Evolutionary conservation across 2,113 vertebrate genomes (phyloP).

Genomic region (Labeo rohita): DNA sequence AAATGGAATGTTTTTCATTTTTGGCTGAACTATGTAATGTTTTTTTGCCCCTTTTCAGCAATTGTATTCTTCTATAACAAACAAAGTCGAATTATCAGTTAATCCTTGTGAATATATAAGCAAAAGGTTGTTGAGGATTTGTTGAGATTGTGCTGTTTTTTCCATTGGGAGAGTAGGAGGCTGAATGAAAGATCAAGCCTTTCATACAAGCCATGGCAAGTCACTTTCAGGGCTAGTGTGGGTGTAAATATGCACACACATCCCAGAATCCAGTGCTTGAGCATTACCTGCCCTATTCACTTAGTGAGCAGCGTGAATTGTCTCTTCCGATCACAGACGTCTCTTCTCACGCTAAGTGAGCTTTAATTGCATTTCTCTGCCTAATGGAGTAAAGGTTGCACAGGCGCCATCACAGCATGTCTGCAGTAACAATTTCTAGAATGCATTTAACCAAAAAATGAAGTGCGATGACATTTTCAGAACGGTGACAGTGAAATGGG

Average conservation of each 20-base stretch:
- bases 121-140: conserved; percentile 21
- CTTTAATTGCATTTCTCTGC: conserved; percentile 27
- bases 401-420: neutral
- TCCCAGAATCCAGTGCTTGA: conserved; percentile 41
- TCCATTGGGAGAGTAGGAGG: conserved; percentile 21
- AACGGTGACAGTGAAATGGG: neutral
- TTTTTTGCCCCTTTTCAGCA: neutral
- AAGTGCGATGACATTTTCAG: neutral
- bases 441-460: neutral
- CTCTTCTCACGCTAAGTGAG: conserved; percentile 37
- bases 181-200: conserved; percentile 22
- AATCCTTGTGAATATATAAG: conserved; percentile 6
- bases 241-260: conserved; percentile 40
- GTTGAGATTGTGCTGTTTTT: conserved; percentile 13
- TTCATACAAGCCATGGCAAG: conserved; percentile 50
- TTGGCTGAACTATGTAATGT: neutral
- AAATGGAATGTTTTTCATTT: neutral
- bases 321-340: conserved; percentile 21
- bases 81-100: neutral
- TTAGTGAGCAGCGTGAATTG: neutral
- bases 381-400: neutral
- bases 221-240: conserved; percentile 41
- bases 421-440: neutral
- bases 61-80: neutral
- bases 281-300: conserved; percentile 28